A percentile compares a stretch with the other conserved stretches of the same genome.
phyloP scores from a whole-genome alignment of 2,888 invertebrate species.

The Drosophila glabriapex region DNA sequence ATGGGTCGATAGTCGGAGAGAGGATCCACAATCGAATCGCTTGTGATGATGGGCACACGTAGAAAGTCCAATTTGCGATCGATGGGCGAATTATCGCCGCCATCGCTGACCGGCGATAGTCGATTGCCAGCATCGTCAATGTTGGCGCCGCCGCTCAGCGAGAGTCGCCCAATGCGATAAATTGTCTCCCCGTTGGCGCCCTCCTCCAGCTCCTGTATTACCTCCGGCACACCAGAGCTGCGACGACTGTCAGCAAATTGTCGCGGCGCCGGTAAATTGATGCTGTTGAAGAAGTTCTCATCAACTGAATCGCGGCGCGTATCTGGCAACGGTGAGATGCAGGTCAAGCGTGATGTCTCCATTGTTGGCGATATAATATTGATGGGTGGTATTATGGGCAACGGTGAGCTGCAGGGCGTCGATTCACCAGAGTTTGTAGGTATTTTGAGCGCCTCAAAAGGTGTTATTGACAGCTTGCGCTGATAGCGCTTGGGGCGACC shows the following conservation, averaged over 20 bases:
- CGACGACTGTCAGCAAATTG: constrained; percentile 94
- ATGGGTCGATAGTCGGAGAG: constrained; percentile 83
- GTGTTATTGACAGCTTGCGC: constrained; percentile 84
- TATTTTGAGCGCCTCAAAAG: constrained; percentile 84
- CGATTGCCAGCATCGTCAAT: constrained; percentile 81
- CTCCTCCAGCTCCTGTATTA: constrained; percentile 83
- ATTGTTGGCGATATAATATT: constrained; percentile 85
- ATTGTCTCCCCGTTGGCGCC: constrained; percentile 69
- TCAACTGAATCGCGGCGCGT: constrained; percentile 87
- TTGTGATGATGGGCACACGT: constrained; percentile 80
- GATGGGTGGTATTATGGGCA: constrained; percentile 84
- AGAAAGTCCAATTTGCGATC: constrained; percentile 80
- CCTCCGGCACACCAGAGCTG: constrained; percentile 86
- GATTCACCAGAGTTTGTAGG: constrained; percentile 82
- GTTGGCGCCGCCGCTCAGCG: constrained; percentile 83
- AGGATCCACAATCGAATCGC: constrained; percentile 82
- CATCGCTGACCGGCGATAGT: constrained; percentile 70
- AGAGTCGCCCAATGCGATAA: constrained; percentile 78
- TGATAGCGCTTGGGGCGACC: constrained; percentile 86
- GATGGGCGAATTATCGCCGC: constrained; percentile 64
- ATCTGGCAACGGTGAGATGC: constrained; percentile 89
- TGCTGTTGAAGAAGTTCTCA: constrained; percentile 86
- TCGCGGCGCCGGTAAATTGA: constrained; percentile 90
- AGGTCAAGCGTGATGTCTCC: constrained; percentile 86
- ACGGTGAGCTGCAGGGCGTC: constrained; percentile 83